These are phyloP conservation scores for Onychomys leucogaster DNA, from an alignment of 2,797 vertebrate genomes.

Conservation along the genomic window DNA sequence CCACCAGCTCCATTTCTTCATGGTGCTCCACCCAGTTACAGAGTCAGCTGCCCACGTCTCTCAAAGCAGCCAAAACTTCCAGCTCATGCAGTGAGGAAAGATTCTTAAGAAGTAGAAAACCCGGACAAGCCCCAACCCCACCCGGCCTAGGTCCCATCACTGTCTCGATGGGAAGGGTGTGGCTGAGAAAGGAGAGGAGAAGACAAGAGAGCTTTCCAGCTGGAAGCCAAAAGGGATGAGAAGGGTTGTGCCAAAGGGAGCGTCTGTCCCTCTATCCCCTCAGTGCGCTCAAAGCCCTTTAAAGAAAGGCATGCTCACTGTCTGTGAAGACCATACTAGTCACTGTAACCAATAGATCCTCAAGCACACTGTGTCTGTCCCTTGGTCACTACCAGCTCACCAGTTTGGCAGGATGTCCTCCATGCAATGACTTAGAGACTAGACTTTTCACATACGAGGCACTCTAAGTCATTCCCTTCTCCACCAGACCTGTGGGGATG, in stretches of 20 bases:
- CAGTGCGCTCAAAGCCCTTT: not conserved
- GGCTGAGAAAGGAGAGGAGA: not conserved
- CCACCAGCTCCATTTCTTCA: not conserved
- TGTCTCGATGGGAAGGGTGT: not conserved
- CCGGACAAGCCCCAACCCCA: not conserved
- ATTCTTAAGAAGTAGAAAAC: constrained; percentile 62
- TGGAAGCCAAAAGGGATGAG: not conserved
- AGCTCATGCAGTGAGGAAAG: constrained; percentile 37
- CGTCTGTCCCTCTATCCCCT: not conserved
- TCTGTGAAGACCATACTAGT: not conserved
- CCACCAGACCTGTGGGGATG: not conserved
- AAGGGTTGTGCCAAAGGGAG: not conserved
- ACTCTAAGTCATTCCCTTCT: not conserved
- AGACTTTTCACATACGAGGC: not conserved
- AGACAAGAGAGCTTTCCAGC: not conserved
- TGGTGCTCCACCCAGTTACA: not conserved
- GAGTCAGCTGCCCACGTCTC: constrained; percentile 35
- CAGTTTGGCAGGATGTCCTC: not conserved
- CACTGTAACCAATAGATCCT: not conserved
- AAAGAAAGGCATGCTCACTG: not conserved
- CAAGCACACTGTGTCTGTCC: not conserved
- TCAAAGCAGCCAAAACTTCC: constrained; percentile 10
- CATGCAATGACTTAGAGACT: not conserved
- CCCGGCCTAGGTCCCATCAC: not conserved
- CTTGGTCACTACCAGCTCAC: not conserved